A percentile compares a stretch with the other conserved stretches of the same genome.
Conservation (phyloP, 1,140 invertebrate genomes). For the Harlomillsia oculata region DNA sequence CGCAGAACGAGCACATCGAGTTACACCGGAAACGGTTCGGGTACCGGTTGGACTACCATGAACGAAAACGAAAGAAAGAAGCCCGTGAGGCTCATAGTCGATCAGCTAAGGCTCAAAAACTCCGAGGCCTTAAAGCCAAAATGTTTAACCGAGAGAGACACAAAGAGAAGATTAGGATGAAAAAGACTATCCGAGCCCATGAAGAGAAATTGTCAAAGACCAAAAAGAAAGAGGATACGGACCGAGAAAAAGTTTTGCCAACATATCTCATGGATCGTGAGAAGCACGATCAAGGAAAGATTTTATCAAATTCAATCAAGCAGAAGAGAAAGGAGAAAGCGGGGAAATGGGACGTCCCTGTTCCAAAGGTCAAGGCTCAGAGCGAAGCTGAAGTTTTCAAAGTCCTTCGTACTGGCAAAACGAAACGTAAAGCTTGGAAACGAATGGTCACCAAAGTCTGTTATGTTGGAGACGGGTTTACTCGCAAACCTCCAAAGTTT, state of each 20-base stretch:
- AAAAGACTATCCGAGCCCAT: slow-evolving; percentile 90
- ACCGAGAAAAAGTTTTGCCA: slow-evolving; percentile 86
- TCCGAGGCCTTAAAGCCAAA: slow-evolving; percentile 95
- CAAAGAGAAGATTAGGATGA: slow-evolving; percentile 98
- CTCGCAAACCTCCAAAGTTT: slow-evolving; percentile 97
- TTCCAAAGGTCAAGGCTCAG: slow-evolving; percentile 94
- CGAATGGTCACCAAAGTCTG: slow-evolving; percentile 98
- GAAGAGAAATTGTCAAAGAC: slow-evolving; percentile 80
- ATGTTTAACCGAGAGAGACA: slow-evolving; percentile 92
- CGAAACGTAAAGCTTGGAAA: slow-evolving; percentile 95
- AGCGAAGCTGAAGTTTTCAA: slow-evolving; percentile 98
- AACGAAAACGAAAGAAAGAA: slow-evolving; percentile 89
- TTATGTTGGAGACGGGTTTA: slow-evolving; percentile 96
- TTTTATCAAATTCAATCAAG: slow-evolving; percentile 98
- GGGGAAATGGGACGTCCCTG: slow-evolving; percentile 98
- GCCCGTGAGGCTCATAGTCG: slow-evolving; percentile 83
- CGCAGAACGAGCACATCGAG: slow-evolving; percentile 99
- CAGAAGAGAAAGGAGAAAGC: slow-evolving; percentile 99
- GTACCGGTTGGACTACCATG: slow-evolving; percentile 92
- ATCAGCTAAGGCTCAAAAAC: slow-evolving; percentile 76
- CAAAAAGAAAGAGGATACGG: slow-evolving; percentile 57
- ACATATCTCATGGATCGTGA: slow-evolving; percentile 95
- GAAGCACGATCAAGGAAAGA: slow-evolving; percentile 84
- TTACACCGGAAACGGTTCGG: slow-evolving; percentile 92
- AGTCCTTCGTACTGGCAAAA: slow-evolving; percentile 88